These are phyloP conservation scores for Stegana nigrithorax DNA, from an alignment of 2,888 invertebrate genomes.

Conservation along the genomic window DNA sequence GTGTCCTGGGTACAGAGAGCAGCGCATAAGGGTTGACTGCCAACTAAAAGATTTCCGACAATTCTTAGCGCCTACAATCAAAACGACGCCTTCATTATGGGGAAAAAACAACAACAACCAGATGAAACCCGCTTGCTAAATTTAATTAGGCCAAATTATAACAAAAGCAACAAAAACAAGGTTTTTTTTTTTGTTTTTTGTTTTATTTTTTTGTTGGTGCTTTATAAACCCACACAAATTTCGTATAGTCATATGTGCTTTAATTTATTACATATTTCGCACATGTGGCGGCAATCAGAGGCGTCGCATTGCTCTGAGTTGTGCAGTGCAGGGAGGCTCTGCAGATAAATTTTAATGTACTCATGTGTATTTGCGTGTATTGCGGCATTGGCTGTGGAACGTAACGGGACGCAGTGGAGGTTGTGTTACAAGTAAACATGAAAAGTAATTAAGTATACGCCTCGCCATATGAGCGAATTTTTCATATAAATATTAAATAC, in stretches of 20 bases:
- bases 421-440: slow-evolving; percentile 43
- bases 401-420: too few relatives aligned
- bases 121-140: slow-evolving; percentile 1
- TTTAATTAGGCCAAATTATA: slow-evolving; percentile 14
- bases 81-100: too few relatives aligned
- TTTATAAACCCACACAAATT: slow-evolving; percentile 10
- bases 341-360: not conserved
- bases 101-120: not conserved
- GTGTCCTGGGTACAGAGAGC: not conserved
- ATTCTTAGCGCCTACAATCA: too few relatives aligned
- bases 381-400: too few relatives aligned
- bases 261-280: slow-evolving; percentile 31
- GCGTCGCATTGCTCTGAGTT: not conserved
- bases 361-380: not conserved
- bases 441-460: slow-evolving; percentile 51
- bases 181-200: too few relatives aligned
- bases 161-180: slow-evolving; percentile 9
- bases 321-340: not conserved
- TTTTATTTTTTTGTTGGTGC: too few relatives aligned
- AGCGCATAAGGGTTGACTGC: not conserved
- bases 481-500: slow-evolving; percentile 7
- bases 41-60: too few relatives aligned
- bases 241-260: slow-evolving; percentile 8
- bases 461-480: not conserved
- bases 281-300: slow-evolving; percentile 15